phyloP scores from a whole-genome alignment of 2,797 vertebrate genomes.

The Darevskia nairensis region DNA sequence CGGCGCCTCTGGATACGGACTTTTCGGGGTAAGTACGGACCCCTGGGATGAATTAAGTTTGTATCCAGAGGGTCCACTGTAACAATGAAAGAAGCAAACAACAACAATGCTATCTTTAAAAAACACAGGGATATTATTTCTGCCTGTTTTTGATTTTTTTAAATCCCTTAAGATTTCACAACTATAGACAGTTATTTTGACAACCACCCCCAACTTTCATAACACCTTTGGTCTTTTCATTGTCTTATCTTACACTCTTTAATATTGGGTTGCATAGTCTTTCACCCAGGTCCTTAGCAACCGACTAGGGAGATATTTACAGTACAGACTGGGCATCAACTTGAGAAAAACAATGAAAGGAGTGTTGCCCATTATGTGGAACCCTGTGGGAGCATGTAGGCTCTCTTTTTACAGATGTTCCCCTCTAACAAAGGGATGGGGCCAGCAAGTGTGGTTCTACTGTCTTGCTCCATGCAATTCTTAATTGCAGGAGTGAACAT shows the following conservation, averaged over 20 bases:
- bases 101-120: not conserved
- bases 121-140: not conserved
- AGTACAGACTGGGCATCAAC: slow-evolving; percentile 30
- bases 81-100: not conserved
- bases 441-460: not conserved
- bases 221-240: slow-evolving; percentile 45
- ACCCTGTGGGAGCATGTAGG: not conserved
- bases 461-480: not conserved
- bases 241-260: slow-evolving; percentile 41
- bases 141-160: not conserved
- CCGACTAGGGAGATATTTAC: slow-evolving; percentile 45
- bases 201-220: slow-evolving; percentile 52
- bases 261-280: slow-evolving; percentile 53
- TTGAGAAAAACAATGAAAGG: not conserved
- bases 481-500: not conserved
- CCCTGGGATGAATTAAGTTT: too few relatives aligned
- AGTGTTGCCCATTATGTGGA: too few relatives aligned
- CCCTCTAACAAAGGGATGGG: not conserved
- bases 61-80: too few relatives aligned
- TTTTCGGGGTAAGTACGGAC: too few relatives aligned
- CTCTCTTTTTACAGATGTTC: not conserved
- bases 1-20: too few relatives aligned
- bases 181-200: not conserved
- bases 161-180: not conserved
- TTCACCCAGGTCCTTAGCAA: slow-evolving; percentile 55